These are phyloP conservation scores for Laterallus jamaicensis DNA, from an alignment of 2,113 vertebrate species.

Conservation along the genomic window DNA sequence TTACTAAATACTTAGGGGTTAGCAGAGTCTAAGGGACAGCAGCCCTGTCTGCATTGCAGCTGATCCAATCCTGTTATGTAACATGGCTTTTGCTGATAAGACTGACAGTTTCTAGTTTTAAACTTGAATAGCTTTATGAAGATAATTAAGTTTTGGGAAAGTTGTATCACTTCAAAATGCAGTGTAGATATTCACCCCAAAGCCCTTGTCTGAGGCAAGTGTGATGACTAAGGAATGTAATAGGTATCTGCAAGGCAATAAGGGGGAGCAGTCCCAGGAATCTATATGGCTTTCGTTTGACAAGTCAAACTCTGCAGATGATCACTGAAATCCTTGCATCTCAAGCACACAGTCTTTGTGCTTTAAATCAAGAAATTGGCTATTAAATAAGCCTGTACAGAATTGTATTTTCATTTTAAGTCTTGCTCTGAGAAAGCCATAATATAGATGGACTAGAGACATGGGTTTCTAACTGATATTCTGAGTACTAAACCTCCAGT, in stretches of 20 bases:
- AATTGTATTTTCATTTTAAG: neutral
- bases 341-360: neutral
- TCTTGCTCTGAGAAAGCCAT: neutral
- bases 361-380: neutral
- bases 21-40: neutral
- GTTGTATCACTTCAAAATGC: neutral
- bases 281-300: neutral
- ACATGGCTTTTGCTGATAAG: constrained; percentile 32
- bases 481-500: neutral
- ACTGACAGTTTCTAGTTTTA: constrained; percentile 19
- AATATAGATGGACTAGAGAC: neutral
- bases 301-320: neutral
- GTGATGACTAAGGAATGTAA: neutral
- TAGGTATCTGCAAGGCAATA: neutral
- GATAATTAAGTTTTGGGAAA: neutral
- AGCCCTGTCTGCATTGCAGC: neutral
- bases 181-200: neutral
- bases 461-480: neutral
- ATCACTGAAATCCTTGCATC: neutral
- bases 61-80: neutral
- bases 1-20: neutral
- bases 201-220: neutral
- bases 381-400: neutral
- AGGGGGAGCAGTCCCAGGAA: neutral
- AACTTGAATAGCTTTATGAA: neutral